Evolutionary conservation across 2,797 vertebrate species (phyloP).

Genomic region (Carcharodon carcharias): DNA sequence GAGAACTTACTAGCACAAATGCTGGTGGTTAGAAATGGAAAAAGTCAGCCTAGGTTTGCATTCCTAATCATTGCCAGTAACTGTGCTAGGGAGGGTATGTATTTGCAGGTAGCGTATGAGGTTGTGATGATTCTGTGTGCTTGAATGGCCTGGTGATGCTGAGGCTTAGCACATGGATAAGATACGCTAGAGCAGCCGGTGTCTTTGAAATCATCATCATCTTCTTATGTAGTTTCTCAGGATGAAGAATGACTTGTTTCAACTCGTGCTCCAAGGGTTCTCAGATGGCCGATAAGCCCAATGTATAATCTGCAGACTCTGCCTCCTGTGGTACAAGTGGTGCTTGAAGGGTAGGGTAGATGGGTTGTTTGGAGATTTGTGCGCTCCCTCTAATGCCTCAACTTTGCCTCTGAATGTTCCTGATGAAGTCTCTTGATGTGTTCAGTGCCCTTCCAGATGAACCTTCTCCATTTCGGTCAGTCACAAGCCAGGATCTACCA

Average conservation of each 20-base stretch:
- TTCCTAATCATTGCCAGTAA: neutral
- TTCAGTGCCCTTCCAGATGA: neutral
- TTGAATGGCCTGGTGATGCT: neutral
- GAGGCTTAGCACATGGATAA: neutral
- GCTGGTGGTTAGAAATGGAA: neutral
- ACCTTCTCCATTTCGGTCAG: neutral
- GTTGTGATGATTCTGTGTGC: neutral
- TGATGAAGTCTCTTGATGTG: neutral
- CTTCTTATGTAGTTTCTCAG: neutral
- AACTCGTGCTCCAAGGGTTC: neutral
- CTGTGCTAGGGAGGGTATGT: neutral
- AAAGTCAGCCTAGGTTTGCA: neutral
- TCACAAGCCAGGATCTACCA: neutral
- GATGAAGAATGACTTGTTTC: too few relatives aligned
- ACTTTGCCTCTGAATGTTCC: neutral
- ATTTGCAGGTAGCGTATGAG: neutral
- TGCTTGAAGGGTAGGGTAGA: neutral
- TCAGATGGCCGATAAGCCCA: neutral
- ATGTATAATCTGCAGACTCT: neutral
- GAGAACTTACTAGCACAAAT: neutral
- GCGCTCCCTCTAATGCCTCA: neutral
- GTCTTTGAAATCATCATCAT: neutral
- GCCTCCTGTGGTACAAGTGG: neutral
- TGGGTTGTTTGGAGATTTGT: neutral
- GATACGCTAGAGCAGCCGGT: neutral